phyloP scores from a whole-genome alignment of 2,888 invertebrate species.

The Calameuta filiformis region DNA sequence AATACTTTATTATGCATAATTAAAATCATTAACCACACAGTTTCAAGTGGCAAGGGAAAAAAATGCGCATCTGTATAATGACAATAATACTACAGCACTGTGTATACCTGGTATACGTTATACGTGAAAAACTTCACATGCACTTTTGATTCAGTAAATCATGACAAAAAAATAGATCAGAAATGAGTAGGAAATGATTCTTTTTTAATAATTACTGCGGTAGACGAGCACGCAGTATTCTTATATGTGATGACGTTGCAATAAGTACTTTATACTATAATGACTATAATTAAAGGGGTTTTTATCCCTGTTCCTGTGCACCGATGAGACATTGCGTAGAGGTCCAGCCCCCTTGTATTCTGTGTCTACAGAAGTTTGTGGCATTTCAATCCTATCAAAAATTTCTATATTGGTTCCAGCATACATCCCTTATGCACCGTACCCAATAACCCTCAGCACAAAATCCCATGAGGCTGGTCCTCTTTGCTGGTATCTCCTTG shows the following conservation, averaged over 20 bases:
- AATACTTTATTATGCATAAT: slow-evolving; percentile 5
- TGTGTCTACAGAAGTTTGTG: no score
- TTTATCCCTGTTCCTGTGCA: not conserved
- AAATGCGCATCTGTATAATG: not conserved
- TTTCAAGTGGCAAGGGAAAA: not conserved
- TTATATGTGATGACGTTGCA: not conserved
- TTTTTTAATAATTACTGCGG: not conserved
- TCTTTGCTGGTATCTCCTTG: no score
- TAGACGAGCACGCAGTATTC: not conserved
- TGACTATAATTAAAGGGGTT: not conserved
- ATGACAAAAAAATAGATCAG: not conserved
- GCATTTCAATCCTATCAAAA: no score
- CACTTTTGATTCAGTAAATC: not conserved
- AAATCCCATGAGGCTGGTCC: no score
- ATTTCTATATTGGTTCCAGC: no score
- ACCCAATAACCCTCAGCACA: no score
- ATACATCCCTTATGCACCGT: no score
- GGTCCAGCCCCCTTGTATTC: no score
- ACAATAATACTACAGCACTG: not conserved
- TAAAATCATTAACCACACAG: not conserved
- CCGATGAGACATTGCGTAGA: no score
- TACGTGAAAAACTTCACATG: not conserved
- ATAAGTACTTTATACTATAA: not conserved
- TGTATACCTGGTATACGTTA: not conserved
- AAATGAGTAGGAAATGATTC: not conserved